Conservation (phyloP, 2,888 invertebrate species). For the Calameuta pallipes region DNA sequence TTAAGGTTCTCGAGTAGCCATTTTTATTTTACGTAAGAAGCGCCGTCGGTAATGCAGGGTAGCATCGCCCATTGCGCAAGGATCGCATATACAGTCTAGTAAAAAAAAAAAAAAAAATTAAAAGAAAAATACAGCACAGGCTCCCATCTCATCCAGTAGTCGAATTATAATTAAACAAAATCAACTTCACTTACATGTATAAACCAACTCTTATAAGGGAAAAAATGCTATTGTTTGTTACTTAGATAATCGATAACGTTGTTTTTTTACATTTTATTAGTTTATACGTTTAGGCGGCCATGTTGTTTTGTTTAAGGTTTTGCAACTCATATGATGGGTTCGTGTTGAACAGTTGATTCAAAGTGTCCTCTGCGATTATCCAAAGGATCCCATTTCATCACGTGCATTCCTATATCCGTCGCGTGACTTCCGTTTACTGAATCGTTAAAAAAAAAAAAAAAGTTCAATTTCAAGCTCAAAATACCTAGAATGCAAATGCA, state of each 20-base stretch:
- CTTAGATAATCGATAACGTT: constrained; percentile 65
- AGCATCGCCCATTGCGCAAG: background rate
- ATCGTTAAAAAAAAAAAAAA: background rate
- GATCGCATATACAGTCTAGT: background rate
- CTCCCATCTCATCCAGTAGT: constrained; percentile 4
- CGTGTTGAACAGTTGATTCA: constrained; percentile 15
- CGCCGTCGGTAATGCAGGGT: background rate
- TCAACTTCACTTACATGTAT: constrained; percentile 6
- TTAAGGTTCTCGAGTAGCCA: too few species aligned
- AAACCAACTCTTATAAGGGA: constrained; percentile 19
- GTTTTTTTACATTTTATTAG: constrained; percentile 66
- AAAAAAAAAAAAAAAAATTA: background rate
- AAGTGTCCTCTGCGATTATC: background rate
- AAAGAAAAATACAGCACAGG: background rate
- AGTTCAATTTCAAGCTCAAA: background rate
- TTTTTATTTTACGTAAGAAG: background rate
- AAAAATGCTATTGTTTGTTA: constrained; percentile 66
- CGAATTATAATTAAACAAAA: constrained; percentile 5
- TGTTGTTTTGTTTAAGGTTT: constrained; percentile 60
- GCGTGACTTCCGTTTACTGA: background rate
- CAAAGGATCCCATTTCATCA: background rate
- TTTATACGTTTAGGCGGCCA: constrained; percentile 63
- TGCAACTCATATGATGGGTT: constrained; percentile 51
- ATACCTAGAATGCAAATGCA: background rate
- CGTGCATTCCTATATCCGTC: background rate